Percentiles rank a stretch among this genome's conserved stretches.
Conservation (phyloP, 2,797 vertebrate species). For the Phoebastria nigripes region DNA sequence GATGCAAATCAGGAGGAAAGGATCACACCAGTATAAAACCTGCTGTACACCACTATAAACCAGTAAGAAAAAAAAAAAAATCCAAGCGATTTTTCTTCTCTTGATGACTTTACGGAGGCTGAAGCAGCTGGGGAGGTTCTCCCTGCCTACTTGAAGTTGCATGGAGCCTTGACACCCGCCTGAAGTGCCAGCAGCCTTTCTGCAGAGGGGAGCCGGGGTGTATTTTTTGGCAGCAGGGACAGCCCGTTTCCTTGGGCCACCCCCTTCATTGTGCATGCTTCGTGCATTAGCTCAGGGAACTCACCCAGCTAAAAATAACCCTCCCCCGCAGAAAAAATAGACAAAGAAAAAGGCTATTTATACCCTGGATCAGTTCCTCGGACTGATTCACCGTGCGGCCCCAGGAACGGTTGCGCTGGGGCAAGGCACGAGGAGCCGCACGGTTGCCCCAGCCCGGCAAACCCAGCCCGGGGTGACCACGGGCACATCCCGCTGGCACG, state of each 20-base stretch:
- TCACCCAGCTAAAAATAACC: conserved; percentile 27
- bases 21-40: neutral
- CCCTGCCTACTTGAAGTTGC: neutral
- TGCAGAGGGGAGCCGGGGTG: neutral
- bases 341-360: conserved; percentile 9
- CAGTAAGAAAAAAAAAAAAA: neutral
- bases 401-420: neutral
- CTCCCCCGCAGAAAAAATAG: neutral
- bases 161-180: neutral
- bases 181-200: neutral
- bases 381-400: neutral
- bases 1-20: neutral
- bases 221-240: neutral
- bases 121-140: neutral
- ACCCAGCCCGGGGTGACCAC: neutral
- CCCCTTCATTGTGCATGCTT: neutral
- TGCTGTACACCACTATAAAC: neutral
- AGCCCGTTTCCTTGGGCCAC: conserved; percentile 14
- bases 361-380: neutral
- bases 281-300: conserved; percentile 1
- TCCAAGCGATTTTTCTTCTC: neutral
- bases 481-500: fast-evolving
- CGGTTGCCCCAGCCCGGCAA: neutral
- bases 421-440: neutral
- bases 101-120: neutral